phyloP scores from a whole-genome alignment of 1,140 invertebrate species.

The Drosophila obscura region DNA sequence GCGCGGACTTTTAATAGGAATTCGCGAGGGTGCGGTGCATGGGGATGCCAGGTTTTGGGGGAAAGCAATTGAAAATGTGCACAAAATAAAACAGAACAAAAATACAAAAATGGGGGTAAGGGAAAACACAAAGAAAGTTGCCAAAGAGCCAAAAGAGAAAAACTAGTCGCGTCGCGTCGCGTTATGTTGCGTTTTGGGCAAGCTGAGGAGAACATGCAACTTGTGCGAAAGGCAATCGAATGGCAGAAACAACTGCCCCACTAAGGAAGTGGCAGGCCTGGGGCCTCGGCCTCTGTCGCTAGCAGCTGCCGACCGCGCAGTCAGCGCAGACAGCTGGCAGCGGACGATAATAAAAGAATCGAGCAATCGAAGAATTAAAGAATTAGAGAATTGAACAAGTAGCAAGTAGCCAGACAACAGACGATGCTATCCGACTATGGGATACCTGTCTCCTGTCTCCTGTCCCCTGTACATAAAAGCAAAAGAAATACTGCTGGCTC shows the following conservation, averaged over 20 bases:
- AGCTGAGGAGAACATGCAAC: conserved; percentile 52
- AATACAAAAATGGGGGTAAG: neutral
- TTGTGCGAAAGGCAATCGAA: conserved; percentile 73
- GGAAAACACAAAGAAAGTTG: conserved; percentile 2
- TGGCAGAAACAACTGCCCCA: conserved; percentile 13
- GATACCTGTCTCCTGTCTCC: too few species aligned
- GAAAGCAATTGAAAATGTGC: conserved; percentile 50
- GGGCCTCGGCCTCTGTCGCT: conserved; percentile 10
- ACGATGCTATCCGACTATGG: too few species aligned
- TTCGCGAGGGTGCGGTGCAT: neutral
- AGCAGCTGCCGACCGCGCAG: neutral
- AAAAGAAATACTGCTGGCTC: too few species aligned
- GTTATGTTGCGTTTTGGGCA: neutral
- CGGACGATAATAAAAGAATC: conserved; percentile 16
- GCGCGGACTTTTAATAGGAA: conserved; percentile 53
- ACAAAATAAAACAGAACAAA: conserved; percentile 60
- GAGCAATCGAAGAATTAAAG: conserved; percentile 40
- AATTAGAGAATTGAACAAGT: too few species aligned
- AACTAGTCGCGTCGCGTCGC: conserved; percentile 22
- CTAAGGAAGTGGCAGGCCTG: conserved; percentile 15
- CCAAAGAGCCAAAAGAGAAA: conserved; percentile 18
- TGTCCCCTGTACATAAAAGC: too few species aligned
- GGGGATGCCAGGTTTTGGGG: neutral
- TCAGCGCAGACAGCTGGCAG: conserved; percentile 5
- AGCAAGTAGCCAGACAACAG: too few species aligned